Percentiles rank a stretch among this genome's conserved stretches.
These are phyloP conservation scores for Diadema setosum DNA, from an alignment of 35 echinoderm and acorn worm species.

Conservation along the genomic window DNA sequence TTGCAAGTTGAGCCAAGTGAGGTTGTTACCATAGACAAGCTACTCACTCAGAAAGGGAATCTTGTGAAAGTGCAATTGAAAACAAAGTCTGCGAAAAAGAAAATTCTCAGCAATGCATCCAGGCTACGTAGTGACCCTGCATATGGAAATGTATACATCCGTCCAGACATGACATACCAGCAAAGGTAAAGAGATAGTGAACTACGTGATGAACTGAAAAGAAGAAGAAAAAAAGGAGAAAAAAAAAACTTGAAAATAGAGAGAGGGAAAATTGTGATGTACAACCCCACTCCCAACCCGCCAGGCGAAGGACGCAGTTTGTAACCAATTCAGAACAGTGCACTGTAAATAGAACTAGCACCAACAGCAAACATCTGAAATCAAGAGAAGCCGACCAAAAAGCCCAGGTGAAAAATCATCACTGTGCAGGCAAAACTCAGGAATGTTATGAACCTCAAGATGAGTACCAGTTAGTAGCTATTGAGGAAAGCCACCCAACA, in stretches of 20 bases:
- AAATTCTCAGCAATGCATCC: not conserved
- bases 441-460: not conserved
- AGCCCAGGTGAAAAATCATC: not conserved
- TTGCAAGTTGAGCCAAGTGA: not conserved
- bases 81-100: not conserved
- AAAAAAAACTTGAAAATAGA: constrained; percentile 42
- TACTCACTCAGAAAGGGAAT: not conserved
- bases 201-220: constrained; percentile 43
- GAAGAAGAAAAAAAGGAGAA: constrained; percentile 32
- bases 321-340: not conserved
- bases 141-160: constrained; percentile 16
- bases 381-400: not conserved
- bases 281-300: not conserved
- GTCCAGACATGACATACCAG: constrained; percentile 42
- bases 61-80: not conserved
- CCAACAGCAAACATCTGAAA: not conserved
- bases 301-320: not conserved
- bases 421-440: not conserved
- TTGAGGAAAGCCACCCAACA: not conserved
- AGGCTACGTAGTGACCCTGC: not conserved
- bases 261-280: constrained; percentile 21
- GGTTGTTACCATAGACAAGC: not conserved
- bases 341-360: not conserved
- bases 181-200: constrained; percentile 16
- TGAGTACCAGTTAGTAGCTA: not conserved